These are phyloP conservation scores for Eupristina koningsbergeri DNA, from an alignment of 1,140 invertebrate species.

Conservation along the genomic window DNA sequence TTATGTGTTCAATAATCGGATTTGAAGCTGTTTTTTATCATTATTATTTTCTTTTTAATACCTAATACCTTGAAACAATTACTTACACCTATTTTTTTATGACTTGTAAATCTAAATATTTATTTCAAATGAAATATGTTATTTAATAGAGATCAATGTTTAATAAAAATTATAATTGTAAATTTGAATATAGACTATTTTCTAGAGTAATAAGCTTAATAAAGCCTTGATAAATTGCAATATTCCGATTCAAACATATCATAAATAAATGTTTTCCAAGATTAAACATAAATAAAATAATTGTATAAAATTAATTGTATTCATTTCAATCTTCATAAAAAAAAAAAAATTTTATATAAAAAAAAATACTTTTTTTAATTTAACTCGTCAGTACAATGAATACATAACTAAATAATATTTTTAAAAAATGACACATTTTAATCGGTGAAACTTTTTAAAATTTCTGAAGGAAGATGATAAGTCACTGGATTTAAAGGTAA, in stretches of 20 bases:
- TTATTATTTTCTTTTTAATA: too few species aligned
- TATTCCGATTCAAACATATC: neutral
- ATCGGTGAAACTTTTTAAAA: neutral
- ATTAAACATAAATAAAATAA: too few species aligned
- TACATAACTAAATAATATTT: neutral
- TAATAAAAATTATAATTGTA: neutral
- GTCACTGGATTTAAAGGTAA: neutral
- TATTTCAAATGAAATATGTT: neutral
- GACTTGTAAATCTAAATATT: too few species aligned
- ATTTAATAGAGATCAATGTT: neutral
- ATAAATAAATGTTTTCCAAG: too few species aligned
- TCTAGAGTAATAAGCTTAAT: neutral
- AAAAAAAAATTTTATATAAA: too few species aligned
- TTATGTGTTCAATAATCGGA: neutral
- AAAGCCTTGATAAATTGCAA: neutral
- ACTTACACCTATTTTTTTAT: too few species aligned
- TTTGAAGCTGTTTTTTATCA: too few species aligned
- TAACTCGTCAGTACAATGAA: neutral
- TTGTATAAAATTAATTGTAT: too few species aligned
- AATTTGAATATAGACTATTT: neutral
- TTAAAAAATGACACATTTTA: neutral
- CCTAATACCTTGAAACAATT: too few species aligned
- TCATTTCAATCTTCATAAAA: too few species aligned
- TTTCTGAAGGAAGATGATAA: neutral
- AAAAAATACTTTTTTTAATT: neutral